Base-by-base conservation (phyloP, 2,797 vertebrate species). In the Cirrhinus molitorella region DNA sequence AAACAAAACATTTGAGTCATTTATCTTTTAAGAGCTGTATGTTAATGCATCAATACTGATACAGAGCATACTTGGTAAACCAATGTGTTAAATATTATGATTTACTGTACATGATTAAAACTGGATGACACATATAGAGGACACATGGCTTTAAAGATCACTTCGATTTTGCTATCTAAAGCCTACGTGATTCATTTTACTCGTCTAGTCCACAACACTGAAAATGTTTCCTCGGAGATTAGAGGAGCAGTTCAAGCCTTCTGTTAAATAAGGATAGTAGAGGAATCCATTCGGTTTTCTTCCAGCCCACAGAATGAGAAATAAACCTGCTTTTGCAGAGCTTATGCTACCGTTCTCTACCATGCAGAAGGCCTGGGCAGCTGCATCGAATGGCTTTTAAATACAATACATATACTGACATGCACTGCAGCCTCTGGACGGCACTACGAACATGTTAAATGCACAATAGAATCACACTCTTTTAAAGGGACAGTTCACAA, bases 341-440 rank as follows among this genome's bases (percentile, higher is more conserved):
- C 78, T 87, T 71, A 72, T 53, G 79, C 73, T 81, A 80, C 19
- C 63, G 45, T 88, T 87, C 59, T 75, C 80, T 85, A 85, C 86
- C 87, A 88, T 88, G 87, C 88, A 85, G 82, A 81, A 81, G 78
- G 79, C 83, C 37, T 80, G 80, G 83, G 28, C 49, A 74, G 89
- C 85, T 81, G 86, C 80, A 87, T 82, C 65, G 73, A 85, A 89
- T 88, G 86, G 87, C 87, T 88, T 88, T 88, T 86, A 76, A 87
- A 86, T 80, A 85, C 80, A 83, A 86, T 84, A 88, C 68, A 88
- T 80, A 89, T 79, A 85, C 80, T 67, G 78, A 88, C 89, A 89
- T 89, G 89, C 89, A 88, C 85, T 73, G 87, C 75, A 78, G 83
- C 83, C 84, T 83, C 67, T 37, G 57, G 84, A 73, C 49, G 78